phyloP scores from a whole-genome alignment of 1,140 invertebrate species.

The Dysdera silvatica region DNA sequence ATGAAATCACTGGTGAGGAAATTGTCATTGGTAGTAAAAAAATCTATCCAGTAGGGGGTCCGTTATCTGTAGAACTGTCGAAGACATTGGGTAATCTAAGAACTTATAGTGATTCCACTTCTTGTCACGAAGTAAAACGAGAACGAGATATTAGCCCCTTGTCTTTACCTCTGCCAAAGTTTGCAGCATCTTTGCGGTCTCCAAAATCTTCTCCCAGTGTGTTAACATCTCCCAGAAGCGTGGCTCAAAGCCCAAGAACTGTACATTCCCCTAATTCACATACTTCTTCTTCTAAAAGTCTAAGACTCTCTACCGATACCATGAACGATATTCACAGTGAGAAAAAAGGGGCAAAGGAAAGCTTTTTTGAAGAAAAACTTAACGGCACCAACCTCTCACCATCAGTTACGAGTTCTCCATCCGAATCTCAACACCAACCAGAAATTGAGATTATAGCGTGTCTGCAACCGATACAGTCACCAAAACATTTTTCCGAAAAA shows the following conservation, averaged over 20 bases:
- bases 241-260: slow-evolving; percentile 22
- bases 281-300: slow-evolving; percentile 18
- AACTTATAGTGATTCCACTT: slow-evolving; percentile 4
- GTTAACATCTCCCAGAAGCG: slow-evolving; percentile 32
- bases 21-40: slow-evolving; percentile 9
- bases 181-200: slow-evolving; percentile 55
- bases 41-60: background rate
- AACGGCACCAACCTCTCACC: slow-evolving; percentile 12
- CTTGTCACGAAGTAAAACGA: slow-evolving; percentile 19
- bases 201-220: slow-evolving; percentile 33
- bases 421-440: slow-evolving; percentile 3
- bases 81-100: background rate
- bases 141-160: slow-evolving; percentile 49
- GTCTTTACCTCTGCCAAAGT: slow-evolving; percentile 71
- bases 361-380: slow-evolving; percentile 10
- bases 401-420: background rate
- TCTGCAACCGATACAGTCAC: slow-evolving; percentile 20
- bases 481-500: slow-evolving; percentile 14
- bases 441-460: slow-evolving; percentile 11
- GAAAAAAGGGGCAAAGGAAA: slow-evolving; percentile 13
- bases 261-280: slow-evolving; percentile 24
- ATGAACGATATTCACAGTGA: slow-evolving; percentile 14
- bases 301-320: background rate
- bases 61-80: slow-evolving; percentile 4
- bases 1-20: slow-evolving; percentile 7